Evolutionary conservation across 53 echinoderm and acorn worm genomes (phyloP).

Genomic region (Arbacia lixula): DNA sequence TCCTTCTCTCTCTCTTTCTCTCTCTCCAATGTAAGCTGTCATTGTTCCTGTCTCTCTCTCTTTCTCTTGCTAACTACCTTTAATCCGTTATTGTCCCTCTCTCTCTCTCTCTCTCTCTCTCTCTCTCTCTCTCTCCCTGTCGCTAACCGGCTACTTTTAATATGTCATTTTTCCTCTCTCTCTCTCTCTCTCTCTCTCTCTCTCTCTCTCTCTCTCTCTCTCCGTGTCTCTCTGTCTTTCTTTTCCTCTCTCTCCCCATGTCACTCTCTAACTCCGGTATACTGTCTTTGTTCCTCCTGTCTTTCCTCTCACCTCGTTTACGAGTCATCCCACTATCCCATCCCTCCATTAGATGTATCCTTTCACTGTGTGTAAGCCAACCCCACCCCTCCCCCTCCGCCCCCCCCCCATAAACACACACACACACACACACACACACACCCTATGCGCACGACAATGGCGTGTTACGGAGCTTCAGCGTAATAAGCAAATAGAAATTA

Average conservation of each 20-base stretch:
- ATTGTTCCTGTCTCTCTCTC: not conserved
- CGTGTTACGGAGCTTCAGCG: too few relatives aligned
- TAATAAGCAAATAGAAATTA: too few relatives aligned
- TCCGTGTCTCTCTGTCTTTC: not conserved
- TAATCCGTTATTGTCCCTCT: too few relatives aligned
- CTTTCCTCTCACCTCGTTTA: too few relatives aligned
- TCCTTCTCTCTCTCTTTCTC: too few relatives aligned
- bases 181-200: not conserved
- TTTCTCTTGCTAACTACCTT: too few relatives aligned
- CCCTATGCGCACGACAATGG: too few relatives aligned
- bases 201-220: not conserved
- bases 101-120: not conserved
- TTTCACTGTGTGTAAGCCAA: not conserved
- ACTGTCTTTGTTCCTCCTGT: not conserved
- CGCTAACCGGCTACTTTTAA: not conserved
- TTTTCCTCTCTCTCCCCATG: not conserved
- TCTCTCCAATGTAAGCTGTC: too few relatives aligned
- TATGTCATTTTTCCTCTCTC: not conserved
- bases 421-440: too few relatives aligned
- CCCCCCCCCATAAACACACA: too few relatives aligned
- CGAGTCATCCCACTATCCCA: too few relatives aligned
- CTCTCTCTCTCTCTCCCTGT: not conserved
- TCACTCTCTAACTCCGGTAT: too few relatives aligned
- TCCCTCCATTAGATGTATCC: not conserved
- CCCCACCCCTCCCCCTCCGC: not conserved